phyloP scores from a whole-genome alignment of 2,888 invertebrate species.

The Neoitamus cyanurus region DNA sequence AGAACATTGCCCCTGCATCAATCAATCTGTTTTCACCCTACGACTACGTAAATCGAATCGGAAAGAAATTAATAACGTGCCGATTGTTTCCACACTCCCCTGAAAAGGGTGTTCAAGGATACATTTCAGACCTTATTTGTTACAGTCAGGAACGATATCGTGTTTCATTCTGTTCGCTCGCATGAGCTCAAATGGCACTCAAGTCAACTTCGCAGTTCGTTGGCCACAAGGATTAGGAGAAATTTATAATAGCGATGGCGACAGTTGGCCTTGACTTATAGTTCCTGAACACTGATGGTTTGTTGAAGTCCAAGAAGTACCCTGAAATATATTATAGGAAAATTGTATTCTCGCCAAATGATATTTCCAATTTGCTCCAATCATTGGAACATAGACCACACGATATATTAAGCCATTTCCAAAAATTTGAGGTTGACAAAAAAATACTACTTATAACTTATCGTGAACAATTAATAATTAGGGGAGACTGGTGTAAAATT shows the following conservation, averaged over 20 bases:
- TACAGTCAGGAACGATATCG: neutral
- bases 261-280: neutral
- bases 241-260: neutral
- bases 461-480: no score
- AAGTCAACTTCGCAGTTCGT: constrained; percentile 5
- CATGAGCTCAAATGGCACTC: neutral
- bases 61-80: constrained; percentile 51
- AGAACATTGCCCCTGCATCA: constrained; percentile 28
- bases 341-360: no score
- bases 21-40: constrained; percentile 49
- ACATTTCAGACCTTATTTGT: neutral
- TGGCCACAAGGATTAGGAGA: neutral
- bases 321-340: no score
- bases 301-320: no score
- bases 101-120: constrained; percentile 7
- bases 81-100: constrained; percentile 45
- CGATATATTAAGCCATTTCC: no score
- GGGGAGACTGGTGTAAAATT: no score
- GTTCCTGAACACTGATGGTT: no score
- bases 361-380: no score
- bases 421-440: no score
- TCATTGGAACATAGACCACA: no score
- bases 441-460: no score
- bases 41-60: constrained; percentile 47
- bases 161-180: neutral